These are phyloP conservation scores for Ladona fulva DNA, from an alignment of 1,140 invertebrate genomes.

Conservation along the genomic window DNA sequence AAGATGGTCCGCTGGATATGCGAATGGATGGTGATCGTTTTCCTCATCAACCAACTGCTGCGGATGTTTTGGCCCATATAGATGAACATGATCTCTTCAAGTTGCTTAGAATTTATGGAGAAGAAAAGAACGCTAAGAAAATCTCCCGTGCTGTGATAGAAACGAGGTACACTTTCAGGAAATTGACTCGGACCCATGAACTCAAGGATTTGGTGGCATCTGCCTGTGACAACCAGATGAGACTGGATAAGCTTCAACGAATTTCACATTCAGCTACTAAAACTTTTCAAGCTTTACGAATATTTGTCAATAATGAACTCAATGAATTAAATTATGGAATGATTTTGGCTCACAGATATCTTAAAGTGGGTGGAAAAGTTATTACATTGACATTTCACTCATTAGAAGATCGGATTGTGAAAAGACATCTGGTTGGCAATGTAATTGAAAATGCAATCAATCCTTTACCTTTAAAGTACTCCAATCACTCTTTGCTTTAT, in stretches of 20 bases:
- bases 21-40: constrained; percentile 77
- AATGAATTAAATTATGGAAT: constrained; percentile 92
- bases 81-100: constrained; percentile 67
- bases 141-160: constrained; percentile 84
- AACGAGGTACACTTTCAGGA: constrained; percentile 69
- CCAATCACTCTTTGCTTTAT: constrained; percentile 36
- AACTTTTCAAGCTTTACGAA: constrained; percentile 88
- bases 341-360: constrained; percentile 61
- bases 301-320: constrained; percentile 95
- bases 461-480: constrained; percentile 54
- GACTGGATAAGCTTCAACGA: constrained; percentile 61
- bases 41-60: constrained; percentile 64
- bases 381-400: constrained; percentile 86
- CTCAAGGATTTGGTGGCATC: constrained; percentile 68
- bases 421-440: constrained; percentile 75
- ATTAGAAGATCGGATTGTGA: constrained; percentile 90
- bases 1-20: constrained; percentile 88
- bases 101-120: constrained; percentile 80
- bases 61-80: constrained; percentile 71
- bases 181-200: constrained; percentile 72
- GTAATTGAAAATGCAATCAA: constrained; percentile 56
- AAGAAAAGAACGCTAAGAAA: constrained; percentile 78
- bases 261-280: constrained; percentile 78
- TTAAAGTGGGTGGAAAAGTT: constrained; percentile 67
- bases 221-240: constrained; percentile 45